Percentiles rank a stretch among this genome's conserved stretches.
These are phyloP conservation scores for Origma solitaria DNA, from an alignment of 2,113 vertebrate species.

Conservation along the genomic window DNA sequence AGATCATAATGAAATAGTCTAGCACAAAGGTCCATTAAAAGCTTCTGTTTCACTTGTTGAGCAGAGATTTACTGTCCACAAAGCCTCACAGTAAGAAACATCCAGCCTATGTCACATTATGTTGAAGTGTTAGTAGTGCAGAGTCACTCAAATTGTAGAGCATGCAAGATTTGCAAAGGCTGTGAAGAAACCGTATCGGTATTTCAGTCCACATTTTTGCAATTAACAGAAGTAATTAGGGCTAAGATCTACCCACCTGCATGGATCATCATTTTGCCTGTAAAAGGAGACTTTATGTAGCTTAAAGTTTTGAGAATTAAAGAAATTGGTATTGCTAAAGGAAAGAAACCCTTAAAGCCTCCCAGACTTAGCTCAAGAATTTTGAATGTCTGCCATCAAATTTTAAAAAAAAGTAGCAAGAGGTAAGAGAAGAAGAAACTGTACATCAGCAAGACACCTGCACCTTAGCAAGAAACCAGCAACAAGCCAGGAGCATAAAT, in stretches of 20 bases:
- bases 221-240: background rate
- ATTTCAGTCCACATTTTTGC: background rate
- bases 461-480: constrained; percentile 25
- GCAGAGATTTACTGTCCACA: background rate
- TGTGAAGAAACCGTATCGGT: background rate
- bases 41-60: background rate
- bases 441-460: constrained; percentile 13
- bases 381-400: background rate
- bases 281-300: background rate
- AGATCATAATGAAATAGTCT: background rate
- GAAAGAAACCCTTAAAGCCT: background rate
- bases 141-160: background rate
- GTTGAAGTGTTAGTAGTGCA: constrained; percentile 2
- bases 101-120: background rate
- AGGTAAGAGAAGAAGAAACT: constrained; percentile 4
- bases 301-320: background rate
- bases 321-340: background rate
- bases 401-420: background rate
- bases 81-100: background rate
- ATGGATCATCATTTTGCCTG: background rate
- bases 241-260: constrained; percentile 19
- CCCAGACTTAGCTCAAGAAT: constrained; percentile 27
- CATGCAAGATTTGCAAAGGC: constrained; percentile 45
- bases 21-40: background rate
- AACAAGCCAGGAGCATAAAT: constrained; percentile 48